Evolutionary conservation across 2,888 invertebrate species (phyloP).

Genomic region (Ariolimax columbianus): DNA sequence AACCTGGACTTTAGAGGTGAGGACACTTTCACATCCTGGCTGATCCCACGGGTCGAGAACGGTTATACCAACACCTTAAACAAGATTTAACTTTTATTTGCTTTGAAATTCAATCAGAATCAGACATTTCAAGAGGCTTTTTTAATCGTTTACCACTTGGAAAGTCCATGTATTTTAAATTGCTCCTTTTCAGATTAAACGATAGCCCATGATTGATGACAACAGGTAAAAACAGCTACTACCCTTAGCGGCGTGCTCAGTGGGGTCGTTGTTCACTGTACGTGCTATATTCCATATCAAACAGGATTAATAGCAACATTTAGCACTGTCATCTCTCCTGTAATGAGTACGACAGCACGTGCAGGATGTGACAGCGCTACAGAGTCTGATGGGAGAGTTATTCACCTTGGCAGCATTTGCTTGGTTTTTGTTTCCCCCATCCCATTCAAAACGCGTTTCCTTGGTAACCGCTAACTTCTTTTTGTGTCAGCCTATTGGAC

Average conservation of each 20-base stretch:
- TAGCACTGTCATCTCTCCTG: slow-evolving; percentile 2
- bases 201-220: background rate
- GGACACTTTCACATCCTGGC: background rate
- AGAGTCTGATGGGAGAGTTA: background rate
- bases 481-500: too few species aligned
- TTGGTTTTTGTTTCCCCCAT: too few species aligned
- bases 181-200: background rate
- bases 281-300: background rate
- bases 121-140: background rate
- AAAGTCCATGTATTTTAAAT: background rate
- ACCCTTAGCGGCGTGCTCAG: background rate
- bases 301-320: background rate
- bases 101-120: background rate
- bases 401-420: too few species aligned
- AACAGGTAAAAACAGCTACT: background rate
- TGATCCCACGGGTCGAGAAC: background rate
- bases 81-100: background rate
- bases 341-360: slow-evolving; percentile 3
- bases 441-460: too few species aligned
- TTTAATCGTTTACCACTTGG: background rate
- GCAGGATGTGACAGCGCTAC: background rate
- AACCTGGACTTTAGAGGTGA: background rate
- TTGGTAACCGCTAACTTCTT: too few species aligned
- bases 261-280: background rate
- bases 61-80: too few species aligned